Base-by-base conservation (phyloP, 2,113 vertebrate species). In the Tyto alba region DNA sequence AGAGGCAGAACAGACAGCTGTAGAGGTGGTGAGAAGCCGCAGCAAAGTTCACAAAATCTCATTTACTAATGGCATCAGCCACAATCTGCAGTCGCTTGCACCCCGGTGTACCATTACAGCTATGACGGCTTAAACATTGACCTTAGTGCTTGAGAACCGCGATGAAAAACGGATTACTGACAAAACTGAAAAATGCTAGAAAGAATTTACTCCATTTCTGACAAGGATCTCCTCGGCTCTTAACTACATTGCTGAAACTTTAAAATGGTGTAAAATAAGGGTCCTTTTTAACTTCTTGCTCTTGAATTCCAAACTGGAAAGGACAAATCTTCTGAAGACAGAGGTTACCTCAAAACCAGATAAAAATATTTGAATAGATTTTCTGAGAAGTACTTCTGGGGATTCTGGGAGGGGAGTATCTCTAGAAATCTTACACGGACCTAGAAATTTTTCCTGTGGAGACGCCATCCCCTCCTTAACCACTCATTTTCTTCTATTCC, bases 1-100 rank as follows among this genome's bases (percentile, higher is more conserved):
- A 96, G 52, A 85, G 79, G 74, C 71, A 56, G 85, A 87, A 48
- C 41, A 90, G 80, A 47, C 93, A 95, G 89, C 91, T 94, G 84
- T 3, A 84, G 69, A 92, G 93, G 64, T 91, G 91, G n/a, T 21
- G 48, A 89, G 88, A 60, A 80, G 57, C 55, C 80, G 43, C 79
- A 80, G 73, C 43, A 47, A 79, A 94, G 84, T 55, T 89, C 91
- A 60, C 68, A 40, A 78, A 78, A 87, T 56, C 73, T 91, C 77
- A 89, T 66, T 71, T 74, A 59, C 38, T 89, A 89, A 89, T 72
- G 64, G 50, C 86, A 67, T 23, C 86, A 86, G 82, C 64, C 64
- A 59, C 45, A 81, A 63, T 21, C 50, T 63, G 56, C 16, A n/a
- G 69, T 67, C 92, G 66, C 77, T 74, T 78, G 83, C 2, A 1